Conservation (phyloP, 2,797 vertebrate genomes). For the Sebastes aleutianus region DNA sequence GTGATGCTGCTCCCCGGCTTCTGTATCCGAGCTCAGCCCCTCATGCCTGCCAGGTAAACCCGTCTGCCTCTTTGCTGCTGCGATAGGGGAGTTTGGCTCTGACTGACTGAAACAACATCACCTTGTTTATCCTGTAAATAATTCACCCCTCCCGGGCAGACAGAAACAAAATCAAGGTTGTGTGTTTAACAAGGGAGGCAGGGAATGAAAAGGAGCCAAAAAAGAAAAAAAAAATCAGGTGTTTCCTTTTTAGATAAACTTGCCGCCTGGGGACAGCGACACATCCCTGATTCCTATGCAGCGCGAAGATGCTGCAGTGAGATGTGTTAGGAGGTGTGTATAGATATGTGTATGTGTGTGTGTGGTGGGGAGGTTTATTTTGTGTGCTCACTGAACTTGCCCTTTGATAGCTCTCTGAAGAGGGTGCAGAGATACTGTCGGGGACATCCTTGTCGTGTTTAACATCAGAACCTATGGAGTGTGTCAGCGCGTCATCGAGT, state of each 20-base stretch:
- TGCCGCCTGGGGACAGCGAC: slow-evolving; percentile 75
- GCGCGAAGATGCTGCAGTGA: slow-evolving; percentile 68
- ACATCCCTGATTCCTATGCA: slow-evolving; percentile 74
- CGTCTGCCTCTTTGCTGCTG: slow-evolving; percentile 65
- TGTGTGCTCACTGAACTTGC: slow-evolving; percentile 64
- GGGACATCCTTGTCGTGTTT: slow-evolving; percentile 69
- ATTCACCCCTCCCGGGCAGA: slow-evolving; percentile 74
- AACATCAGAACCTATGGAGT: slow-evolving; percentile 69
- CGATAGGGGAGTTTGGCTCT: slow-evolving; percentile 66
- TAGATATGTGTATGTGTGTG: slow-evolving; percentile 14
- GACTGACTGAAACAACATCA: slow-evolving; percentile 76
- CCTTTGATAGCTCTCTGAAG: slow-evolving; percentile 74
- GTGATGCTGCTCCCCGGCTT: slow-evolving; percentile 50
- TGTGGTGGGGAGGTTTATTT: slow-evolving; percentile 33
- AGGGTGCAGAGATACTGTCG: slow-evolving; percentile 58
- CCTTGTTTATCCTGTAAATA: slow-evolving; percentile 84
- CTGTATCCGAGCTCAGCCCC: slow-evolving; percentile 52
- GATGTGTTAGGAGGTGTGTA: slow-evolving; percentile 54
- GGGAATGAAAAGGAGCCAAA: slow-evolving; percentile 61
- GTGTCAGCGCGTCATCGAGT: slow-evolving; percentile 53
- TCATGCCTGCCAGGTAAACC: slow-evolving; percentile 73
- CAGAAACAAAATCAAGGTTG: slow-evolving; percentile 77
- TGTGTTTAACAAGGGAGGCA: slow-evolving; percentile 77
- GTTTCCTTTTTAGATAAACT: slow-evolving; percentile 78
- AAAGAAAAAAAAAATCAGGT: slow-evolving; percentile 58